phyloP scores from a whole-genome alignment of 2,113 vertebrate genomes.

The Nothobranchius kuhntae region DNA sequence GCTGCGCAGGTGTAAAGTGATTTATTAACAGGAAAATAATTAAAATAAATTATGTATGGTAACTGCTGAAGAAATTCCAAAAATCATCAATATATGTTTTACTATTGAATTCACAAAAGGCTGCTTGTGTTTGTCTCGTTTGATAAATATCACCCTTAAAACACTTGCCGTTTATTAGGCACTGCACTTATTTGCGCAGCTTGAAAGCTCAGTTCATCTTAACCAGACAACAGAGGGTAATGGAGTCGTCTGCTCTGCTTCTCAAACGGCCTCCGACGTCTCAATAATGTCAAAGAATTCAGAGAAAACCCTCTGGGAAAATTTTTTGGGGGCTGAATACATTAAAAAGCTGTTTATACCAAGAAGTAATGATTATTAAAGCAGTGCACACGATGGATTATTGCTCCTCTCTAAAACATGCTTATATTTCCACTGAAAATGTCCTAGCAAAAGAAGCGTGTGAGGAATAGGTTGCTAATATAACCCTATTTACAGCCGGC shows the following conservation, averaged over 20 bases:
- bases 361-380: slow-evolving; percentile 55
- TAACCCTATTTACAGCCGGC: slow-evolving; percentile 14
- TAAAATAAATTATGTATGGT: not conserved
- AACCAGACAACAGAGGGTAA: slow-evolving; percentile 37
- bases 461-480: slow-evolving; percentile 23
- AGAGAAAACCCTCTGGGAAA: slow-evolving; percentile 34
- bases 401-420: slow-evolving; percentile 39
- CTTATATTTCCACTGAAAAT: slow-evolving; percentile 46
- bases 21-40: not conserved
- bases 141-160: slow-evolving; percentile 15
- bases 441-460: slow-evolving; percentile 35
- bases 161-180: slow-evolving; percentile 20
- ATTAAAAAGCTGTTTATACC: slow-evolving; percentile 51
- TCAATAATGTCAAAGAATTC: slow-evolving; percentile 26
- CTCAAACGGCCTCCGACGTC: slow-evolving; percentile 38
- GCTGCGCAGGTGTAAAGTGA: not conserved
- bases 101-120: not conserved
- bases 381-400: slow-evolving; percentile 45
- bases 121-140: not conserved
- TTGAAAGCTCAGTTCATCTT: slow-evolving; percentile 20
- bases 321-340: slow-evolving; percentile 11
- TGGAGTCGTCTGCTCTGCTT: slow-evolving; percentile 44
- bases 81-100: not conserved
- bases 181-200: slow-evolving; percentile 18
- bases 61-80: too few relatives aligned